Base-by-base conservation (phyloP, 2,113 vertebrate genomes). In the Colius striatus region DNA sequence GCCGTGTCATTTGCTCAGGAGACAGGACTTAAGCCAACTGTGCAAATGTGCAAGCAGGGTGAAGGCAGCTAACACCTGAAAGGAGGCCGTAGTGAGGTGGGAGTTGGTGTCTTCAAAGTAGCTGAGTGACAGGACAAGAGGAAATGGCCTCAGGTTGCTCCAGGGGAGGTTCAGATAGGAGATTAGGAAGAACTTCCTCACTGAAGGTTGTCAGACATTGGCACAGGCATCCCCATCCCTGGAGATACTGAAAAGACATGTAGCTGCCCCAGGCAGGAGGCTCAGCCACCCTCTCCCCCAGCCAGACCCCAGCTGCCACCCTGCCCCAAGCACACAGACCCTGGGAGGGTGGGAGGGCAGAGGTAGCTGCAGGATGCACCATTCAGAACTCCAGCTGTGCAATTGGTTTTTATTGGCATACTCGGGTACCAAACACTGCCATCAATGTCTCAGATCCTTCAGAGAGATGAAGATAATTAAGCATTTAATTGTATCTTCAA, bases 351-450 rank as follows among this genome's bases (percentile, higher is more conserved):
- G 85, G 90, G 47, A 47, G 23, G 34, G 18, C 1, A 48, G 78
- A 54, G 16, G 83, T 38, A 87, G 57, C 89, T 93, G 75, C 57
- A 81, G 93, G 95, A 95, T 75, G 92, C 77, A 97, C 95, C 97
- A 88, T 95, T 80, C 92, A 75, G 87, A 95, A 68, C 94, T 89
- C 88, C 95, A 55, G 58, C 92, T 89, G 84, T 53, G 90, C 89
- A 93, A 84, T 74, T 30, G 27, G 66, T 6, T 96, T 98, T 98
- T 98, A 98, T 98, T 97, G 96, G 96, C 91, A 95, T 51, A 86
- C 76, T 61, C 50, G 26, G 93, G 95, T 92, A 93, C 96, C 89
- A 95, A 97, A 95, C 90, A 96, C 72, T 72, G 48, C 91, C 93
- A 97, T 53, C 89, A n/a, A 67, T 48, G 75, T 68, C 93, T 96